phyloP scores from a whole-genome alignment of 2,113 vertebrate species.

The Lepidothrix coronata region DNA sequence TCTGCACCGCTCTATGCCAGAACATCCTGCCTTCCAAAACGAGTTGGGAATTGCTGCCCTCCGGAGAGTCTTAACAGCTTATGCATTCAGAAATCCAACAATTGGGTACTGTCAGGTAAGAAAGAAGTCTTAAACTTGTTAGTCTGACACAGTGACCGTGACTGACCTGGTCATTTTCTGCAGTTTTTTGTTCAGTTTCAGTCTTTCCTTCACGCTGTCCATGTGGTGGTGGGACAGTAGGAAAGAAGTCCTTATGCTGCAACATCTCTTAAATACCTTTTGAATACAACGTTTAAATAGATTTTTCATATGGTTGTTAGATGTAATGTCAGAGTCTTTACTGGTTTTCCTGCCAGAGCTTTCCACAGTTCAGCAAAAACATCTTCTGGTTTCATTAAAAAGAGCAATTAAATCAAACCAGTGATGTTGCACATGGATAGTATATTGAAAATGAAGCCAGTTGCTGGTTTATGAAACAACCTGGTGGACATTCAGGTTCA shows the following conservation, averaged over 20 bases:
- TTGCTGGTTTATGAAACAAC: background rate
- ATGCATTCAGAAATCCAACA: slow-evolving; percentile 93
- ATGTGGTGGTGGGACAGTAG: background rate
- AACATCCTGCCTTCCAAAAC: slow-evolving; percentile 96
- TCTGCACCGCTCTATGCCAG: slow-evolving; percentile 97
- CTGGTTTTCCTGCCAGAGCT: background rate
- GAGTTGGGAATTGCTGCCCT: slow-evolving; percentile 92
- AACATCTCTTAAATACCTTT: background rate
- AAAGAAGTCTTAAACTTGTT: background rate
- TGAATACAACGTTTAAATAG: background rate
- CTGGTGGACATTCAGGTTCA: background rate
- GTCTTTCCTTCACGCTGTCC: background rate
- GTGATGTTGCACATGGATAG: background rate
- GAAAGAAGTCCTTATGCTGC: background rate
- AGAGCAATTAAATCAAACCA: background rate
- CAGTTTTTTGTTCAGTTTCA: background rate
- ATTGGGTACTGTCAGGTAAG: slow-evolving; percentile 97
- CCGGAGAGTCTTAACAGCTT: slow-evolving; percentile 93
- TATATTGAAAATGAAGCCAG: background rate
- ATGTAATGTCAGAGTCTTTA: background rate
- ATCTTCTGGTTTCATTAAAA: background rate
- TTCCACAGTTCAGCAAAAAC: background rate
- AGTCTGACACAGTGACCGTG: background rate
- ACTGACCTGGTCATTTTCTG: background rate
- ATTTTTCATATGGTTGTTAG: background rate